phyloP scores from a whole-genome alignment of 2,888 invertebrate genomes.

The Sinohyriopsis cumingii region DNA sequence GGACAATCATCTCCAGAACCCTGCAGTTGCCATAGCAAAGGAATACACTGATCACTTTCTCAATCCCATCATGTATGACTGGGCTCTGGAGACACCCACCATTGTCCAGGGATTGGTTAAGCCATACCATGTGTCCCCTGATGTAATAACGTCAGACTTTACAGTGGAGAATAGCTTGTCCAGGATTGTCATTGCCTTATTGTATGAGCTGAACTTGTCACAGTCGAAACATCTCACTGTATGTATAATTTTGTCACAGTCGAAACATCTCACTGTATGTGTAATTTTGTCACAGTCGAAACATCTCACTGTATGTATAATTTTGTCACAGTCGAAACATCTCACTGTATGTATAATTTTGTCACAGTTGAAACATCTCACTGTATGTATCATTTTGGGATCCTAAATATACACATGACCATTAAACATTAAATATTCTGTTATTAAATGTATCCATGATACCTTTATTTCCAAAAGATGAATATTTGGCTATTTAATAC shows the following conservation, averaged over 20 bases:
- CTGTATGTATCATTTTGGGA: constrained; percentile 74
- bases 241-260: constrained; percentile 74
- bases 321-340: constrained; percentile 79
- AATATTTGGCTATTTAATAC: too few species aligned
- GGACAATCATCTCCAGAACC: constrained; percentile 75
- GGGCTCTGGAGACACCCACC: constrained; percentile 71
- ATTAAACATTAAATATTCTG: too few species aligned
- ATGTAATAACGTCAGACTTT: constrained; percentile 30
- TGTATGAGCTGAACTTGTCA: constrained; percentile 76
- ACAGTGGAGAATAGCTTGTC: constrained; percentile 76
- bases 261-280: constrained; percentile 81
- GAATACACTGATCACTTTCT: constrained; percentile 64
- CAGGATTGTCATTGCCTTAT: constrained; percentile 75
- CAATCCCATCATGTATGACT: constrained; percentile 65
- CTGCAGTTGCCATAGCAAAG: constrained; percentile 76
- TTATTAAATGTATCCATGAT: too few species aligned
- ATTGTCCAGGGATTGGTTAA: constrained; percentile 75
- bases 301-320: constrained; percentile 78
- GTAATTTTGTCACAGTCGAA: constrained; percentile 77
- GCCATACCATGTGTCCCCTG: constrained; percentile 60
- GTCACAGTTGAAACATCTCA: constrained; percentile 80
- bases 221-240: constrained; percentile 81
- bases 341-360: constrained; percentile 77
- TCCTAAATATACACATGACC: too few species aligned
- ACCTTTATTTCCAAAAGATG: too few species aligned